Conservation (phyloP, 2,113 vertebrate species). For the Rhabdomys dilectus region DNA sequence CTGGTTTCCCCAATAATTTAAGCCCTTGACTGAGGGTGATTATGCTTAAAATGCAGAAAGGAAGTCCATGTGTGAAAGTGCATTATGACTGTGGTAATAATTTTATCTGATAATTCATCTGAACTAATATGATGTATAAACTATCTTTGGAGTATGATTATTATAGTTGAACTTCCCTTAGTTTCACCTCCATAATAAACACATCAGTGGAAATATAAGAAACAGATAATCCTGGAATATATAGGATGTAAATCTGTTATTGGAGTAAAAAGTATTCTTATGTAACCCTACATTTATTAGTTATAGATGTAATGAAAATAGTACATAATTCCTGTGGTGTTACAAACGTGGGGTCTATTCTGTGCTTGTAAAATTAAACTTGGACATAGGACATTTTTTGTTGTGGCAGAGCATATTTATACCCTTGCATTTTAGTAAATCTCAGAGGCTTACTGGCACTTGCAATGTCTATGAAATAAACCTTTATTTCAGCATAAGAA, state of each 20-base stretch:
- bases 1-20: not conserved
- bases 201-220: not conserved
- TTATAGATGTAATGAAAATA: not conserved
- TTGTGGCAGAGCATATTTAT: not conserved
- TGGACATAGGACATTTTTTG: not conserved
- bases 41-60: not conserved
- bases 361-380: not conserved
- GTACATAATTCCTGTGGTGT: not conserved
- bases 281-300: not conserved
- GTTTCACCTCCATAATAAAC: not conserved
- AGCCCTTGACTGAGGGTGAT: not conserved
- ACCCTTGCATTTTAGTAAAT: not conserved
- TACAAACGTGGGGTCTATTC: not conserved
- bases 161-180: not conserved
- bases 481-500: not conserved
- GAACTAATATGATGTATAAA: not conserved
- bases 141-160: not conserved
- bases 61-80: not conserved
- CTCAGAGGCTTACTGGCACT: not conserved
- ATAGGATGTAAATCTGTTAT: not conserved
- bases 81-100: fast-evolving
- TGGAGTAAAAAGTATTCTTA: not conserved
- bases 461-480: not conserved
- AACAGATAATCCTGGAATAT: not conserved
- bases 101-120: not conserved